Evolutionary conservation across 2,113 vertebrate genomes (phyloP), one percentile per base, ranked within the genome.

Genomic region (Rhynchopsitta pachyrhyncha): DNA sequence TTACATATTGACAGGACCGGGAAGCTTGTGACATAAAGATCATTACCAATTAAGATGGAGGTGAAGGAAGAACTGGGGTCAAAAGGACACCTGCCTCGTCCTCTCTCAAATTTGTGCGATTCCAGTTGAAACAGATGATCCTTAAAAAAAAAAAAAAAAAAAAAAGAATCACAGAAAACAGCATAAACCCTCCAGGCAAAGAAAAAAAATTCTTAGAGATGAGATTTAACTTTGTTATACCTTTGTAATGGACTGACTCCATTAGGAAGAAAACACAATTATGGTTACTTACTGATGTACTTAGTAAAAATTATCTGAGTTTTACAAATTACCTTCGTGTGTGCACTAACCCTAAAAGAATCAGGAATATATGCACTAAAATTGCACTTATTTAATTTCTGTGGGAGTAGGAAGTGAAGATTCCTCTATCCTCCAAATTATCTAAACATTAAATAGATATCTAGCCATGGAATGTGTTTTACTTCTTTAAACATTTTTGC

Each of bases 81-180:
- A 78, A 98, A 99, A 5, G 99, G 99, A 94, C 99, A 99, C 90
- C 98, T 98, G 83, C 99, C 99, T 97, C 98, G 98, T 94, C 99
- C 99, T 90, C 98, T 98, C 86, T 99, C 98, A 37, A 98, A 82
- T 86, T 98, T 98, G 85, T 99, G 98, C 2, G 95, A 97, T 93
- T 99, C 99, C 96, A 99, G 96, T 62, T 97, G 95, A 97, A 99
- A 99, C 67, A 97, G 91, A 52, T 96, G 98, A 78, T 98, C 98
- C 99, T 99, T 97, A 6, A 47, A 86, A 70, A 70, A 93, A 93
- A 91, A 60, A 60, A 92, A 92, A 77, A 95, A 66, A 63, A 33
- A 31, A 42, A 50, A n/a, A 23, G 12, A 31, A 24, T 7, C 9
- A 96, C n/a, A 97, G 84, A 96, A 84, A 88, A 16, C 31, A 84